Conservation (phyloP, 1,140 invertebrate genomes). For the Trichomalopsis sarcophagae region DNA sequence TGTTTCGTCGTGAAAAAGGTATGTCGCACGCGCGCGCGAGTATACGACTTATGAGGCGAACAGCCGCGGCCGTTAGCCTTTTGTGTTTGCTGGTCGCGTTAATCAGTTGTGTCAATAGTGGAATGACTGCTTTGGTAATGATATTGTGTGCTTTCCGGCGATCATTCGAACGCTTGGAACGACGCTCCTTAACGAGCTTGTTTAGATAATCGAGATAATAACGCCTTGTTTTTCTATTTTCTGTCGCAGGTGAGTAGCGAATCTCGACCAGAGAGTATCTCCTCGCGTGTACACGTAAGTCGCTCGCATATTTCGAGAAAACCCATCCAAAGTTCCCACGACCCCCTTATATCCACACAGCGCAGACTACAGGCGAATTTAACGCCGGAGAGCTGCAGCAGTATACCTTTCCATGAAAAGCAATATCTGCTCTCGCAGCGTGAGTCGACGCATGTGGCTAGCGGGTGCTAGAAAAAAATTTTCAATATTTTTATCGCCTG, state of each 20-base stretch:
- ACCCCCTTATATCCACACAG: background rate
- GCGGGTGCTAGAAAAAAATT: background rate
- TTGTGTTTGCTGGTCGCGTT: conserved; percentile 11
- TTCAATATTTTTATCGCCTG: conserved; percentile 33
- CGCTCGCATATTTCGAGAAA: background rate
- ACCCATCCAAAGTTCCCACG: conserved; percentile 28
- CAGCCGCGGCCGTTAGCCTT: conserved; percentile 12
- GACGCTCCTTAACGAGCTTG: no score
- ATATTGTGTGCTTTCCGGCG: background rate
- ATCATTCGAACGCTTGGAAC: no score
- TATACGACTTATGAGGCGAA: conserved; percentile 7
- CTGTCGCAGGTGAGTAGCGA: background rate
- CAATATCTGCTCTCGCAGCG: background rate
- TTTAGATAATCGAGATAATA: background rate
- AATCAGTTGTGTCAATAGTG: conserved; percentile 32
- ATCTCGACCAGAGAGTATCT: background rate
- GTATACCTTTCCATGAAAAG: conserved; percentile 15
- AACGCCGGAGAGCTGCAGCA: background rate
- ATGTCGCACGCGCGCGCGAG: background rate
- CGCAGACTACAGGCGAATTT: background rate
- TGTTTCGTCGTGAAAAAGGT: background rate
- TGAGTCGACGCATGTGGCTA: background rate
- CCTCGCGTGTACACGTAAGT: background rate
- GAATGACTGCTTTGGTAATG: background rate
- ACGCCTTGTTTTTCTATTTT: background rate